A percentile compares a stretch with the other conserved stretches of the same genome.
These are phyloP conservation scores for Nephila pilipes DNA, from an alignment of 1,140 invertebrate species.

Conservation along the genomic window DNA sequence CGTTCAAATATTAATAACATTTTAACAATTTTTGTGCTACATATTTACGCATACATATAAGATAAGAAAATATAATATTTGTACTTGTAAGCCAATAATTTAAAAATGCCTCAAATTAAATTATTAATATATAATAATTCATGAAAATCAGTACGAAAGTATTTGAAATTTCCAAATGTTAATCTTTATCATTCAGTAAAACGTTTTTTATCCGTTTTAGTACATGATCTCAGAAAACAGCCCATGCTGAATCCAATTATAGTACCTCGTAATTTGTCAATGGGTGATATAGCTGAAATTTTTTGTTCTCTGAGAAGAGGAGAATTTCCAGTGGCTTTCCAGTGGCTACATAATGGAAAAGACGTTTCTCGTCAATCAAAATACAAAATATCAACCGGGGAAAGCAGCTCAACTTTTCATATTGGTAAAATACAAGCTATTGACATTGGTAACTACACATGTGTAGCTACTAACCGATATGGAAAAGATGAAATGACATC, in stretches of 20 bases:
- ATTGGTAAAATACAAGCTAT: not conserved
- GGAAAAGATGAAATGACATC: slow-evolving; percentile 77
- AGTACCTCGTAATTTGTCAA: not conserved
- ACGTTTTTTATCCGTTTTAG: not conserved
- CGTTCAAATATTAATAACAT: too few species aligned
- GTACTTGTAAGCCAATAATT: too few species aligned
- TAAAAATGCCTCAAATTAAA: too few species aligned
- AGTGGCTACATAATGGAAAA: slow-evolving; percentile 1
- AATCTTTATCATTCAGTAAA: not conserved
- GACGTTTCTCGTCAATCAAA: not conserved
- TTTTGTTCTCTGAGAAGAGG: not conserved
- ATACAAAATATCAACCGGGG: not conserved
- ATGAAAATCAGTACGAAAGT: too few species aligned
- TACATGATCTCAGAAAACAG: not conserved
- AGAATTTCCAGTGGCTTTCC: not conserved
- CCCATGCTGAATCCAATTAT: not conserved
- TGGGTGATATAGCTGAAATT: not conserved
- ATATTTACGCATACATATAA: too few species aligned
- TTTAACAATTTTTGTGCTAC: too few species aligned
- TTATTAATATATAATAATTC: too few species aligned
- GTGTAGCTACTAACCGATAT: slow-evolving; percentile 78
- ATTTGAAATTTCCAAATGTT: not conserved
- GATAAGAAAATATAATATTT: too few species aligned
- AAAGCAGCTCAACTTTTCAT: not conserved
- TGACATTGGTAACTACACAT: slow-evolving; percentile 80